Evolutionary conservation across 2,888 invertebrate species (phyloP), one percentile per base, ranked within the genome.

Genomic region (Stratiomys singularior): DNA sequence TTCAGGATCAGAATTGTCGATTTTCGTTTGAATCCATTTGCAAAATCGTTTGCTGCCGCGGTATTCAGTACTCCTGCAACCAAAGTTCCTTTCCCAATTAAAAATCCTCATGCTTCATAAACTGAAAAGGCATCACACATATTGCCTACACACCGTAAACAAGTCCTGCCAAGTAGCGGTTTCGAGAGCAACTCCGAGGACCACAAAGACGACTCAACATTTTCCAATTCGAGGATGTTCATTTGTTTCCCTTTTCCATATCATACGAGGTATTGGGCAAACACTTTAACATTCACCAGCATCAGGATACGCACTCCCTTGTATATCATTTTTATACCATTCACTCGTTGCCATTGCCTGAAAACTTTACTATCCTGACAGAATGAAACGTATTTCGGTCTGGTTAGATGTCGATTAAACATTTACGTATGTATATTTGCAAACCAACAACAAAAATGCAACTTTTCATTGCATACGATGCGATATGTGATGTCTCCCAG

Each of bases 121-220:
- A 60, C 58, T 74, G 60, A 74, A 74, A 74, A 60, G 60, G 25
- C 58, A 60, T 58, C 11, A 44, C 28, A 15, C n/a, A 11, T 1
- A 37, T 15, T 18, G 4, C 58, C 13, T 18, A 52, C 15, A 52
- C 15, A 5, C n/a, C 52, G 15, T 9, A 18, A 18, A 13, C 52
- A n/a, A 4, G 4, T 52, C 15, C 15, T 15, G 52, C 4, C 52
- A 4, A n/a, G 52, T 4, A 52, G 52, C 52, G 15, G 37, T 37
- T 44, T n/a, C n/a, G 44, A 44, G 44, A n/a, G 9, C 44, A 44
- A 44, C 44, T 13, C 9, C 13, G 9, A 44, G 7, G 44, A 13
- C 9, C 44, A 9, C 44, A 13, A 44, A 9, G 44, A 44, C 9
- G 44, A 3, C 37, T 52, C 52, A 52, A 18, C n/a, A 13, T 52